These are phyloP conservation scores for Popillia japonica DNA, from an alignment of 1,140 invertebrate species.

Conservation along the genomic window DNA sequence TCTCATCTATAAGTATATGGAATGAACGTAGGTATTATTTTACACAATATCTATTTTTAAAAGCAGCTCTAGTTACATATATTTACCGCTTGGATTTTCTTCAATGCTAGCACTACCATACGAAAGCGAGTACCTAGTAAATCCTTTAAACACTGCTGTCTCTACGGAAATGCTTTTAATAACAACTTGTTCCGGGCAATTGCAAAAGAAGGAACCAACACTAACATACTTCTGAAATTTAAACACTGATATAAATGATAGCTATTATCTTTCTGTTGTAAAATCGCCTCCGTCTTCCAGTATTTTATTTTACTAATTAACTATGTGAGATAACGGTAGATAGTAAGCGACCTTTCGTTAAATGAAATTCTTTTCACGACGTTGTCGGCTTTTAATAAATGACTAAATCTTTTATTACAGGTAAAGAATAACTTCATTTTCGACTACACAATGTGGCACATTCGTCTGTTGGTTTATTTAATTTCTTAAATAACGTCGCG, in stretches of 20 bases:
- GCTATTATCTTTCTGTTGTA: background rate
- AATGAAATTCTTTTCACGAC: slow-evolving; percentile 29
- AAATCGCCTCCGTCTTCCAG: background rate
- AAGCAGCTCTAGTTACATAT: too few species aligned
- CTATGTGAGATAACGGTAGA: background rate
- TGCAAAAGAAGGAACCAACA: background rate
- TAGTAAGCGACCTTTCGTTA: background rate
- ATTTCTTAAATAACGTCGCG: slow-evolving; percentile 39
- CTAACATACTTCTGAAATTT: background rate
- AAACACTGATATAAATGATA: background rate
- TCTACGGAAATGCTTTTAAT: background rate
- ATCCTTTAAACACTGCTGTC: background rate
- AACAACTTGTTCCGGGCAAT: background rate
- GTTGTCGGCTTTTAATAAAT: slow-evolving; percentile 22
- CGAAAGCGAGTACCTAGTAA: too few species aligned
- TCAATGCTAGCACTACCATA: too few species aligned
- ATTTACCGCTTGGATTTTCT: too few species aligned
- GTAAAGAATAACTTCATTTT: slow-evolving; percentile 31
- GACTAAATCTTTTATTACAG: slow-evolving; percentile 28
- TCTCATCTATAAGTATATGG: too few species aligned
- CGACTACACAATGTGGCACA: slow-evolving; percentile 19
- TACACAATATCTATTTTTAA: too few species aligned
- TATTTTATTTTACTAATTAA: slow-evolving; percentile 31
- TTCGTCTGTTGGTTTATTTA: slow-evolving; percentile 39
- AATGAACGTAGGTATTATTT: too few species aligned